Evolutionary conservation across 2,113 vertebrate genomes (phyloP), one percentile per base, ranked within the genome.

Genomic region (Syrrhaptes paradoxus): DNA sequence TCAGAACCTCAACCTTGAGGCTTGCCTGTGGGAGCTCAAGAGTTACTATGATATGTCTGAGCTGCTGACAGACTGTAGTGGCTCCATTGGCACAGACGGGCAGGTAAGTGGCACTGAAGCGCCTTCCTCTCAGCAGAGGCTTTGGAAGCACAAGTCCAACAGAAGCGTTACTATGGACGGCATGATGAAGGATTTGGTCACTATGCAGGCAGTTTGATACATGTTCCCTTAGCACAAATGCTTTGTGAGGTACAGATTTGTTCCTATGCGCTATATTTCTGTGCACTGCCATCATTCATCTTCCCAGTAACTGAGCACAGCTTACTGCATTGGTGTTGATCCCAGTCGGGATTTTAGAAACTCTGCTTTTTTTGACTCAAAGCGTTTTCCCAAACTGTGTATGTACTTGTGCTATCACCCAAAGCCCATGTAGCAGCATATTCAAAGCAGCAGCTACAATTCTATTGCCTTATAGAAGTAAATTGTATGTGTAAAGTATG

Each of bases 21-120:
- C 98, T 79, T 98, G 98, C 52, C 97, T 98, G 25, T 98, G 98
- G 98, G 98, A 98, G 93, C 98, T 98, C 83, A 97, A 93, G 94
- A 98, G 95, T 92, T 98, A 98, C 94, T 98, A 98, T 17, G 97
- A 98, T 90, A 98, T 97, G 96, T 98, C 98, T 4, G 97, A 98
- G 92, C 98, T 98, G 65, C 96, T 99, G 61, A 98, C 96, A 3
- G 97, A 98, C 87, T 98, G 98, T 8, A 95, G 98, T 21, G 98
- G 98, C 61, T 98, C 97, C 52, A 96, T 98, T 46, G 98, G 97
- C 85, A 98, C 98, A 2, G 98, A 98, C 48, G 98, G 98, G 77
- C 98, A 98, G 97, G 98, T 98, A 95, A 21, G 85, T 58, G 71
- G n/a, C 15, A 61, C n/a, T n/a, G 62, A 28, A 24, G 17, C 4